Evolutionary conservation across 2,888 invertebrate species (phyloP).

Genomic region (Tachina fera): DNA sequence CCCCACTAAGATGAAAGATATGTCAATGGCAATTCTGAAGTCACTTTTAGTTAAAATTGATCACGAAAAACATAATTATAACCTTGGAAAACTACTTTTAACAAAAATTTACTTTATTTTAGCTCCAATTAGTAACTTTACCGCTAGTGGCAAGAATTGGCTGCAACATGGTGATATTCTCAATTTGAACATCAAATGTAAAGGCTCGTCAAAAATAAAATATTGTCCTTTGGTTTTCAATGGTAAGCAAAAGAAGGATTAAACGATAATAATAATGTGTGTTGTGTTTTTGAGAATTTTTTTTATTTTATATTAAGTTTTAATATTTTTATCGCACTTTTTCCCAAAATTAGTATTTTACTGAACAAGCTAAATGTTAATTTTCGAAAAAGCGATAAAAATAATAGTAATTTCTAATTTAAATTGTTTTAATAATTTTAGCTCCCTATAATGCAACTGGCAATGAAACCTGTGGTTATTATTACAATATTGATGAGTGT

Average conservation of each 20-base stretch:
- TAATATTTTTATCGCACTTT: no score
- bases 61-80: no score
- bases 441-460: slow-evolving; percentile 87
- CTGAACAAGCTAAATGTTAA: no score
- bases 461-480: slow-evolving; percentile 88
- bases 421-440: slow-evolving; percentile 66
- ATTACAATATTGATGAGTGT: slow-evolving; percentile 83
- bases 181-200: slow-evolving; percentile 88
- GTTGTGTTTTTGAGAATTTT: no score
- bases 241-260: slow-evolving; percentile 82
- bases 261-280: not conserved
- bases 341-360: no score
- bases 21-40: no score
- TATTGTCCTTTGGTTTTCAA: slow-evolving; percentile 87
- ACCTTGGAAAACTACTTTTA: not conserved
- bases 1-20: no score
- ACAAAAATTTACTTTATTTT: slow-evolving; percentile 72
- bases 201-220: slow-evolving; percentile 89
- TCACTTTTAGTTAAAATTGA: no score
- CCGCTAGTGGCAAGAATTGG: slow-evolving; percentile 91
- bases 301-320: no score
- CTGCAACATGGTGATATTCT: slow-evolving; percentile 91
- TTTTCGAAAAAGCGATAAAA: not conserved
- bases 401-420: no score
- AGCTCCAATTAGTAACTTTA: slow-evolving; percentile 89